Evolutionary conservation across 1,140 invertebrate species (phyloP).

Genomic region (Dinoponera quadriceps): DNA sequence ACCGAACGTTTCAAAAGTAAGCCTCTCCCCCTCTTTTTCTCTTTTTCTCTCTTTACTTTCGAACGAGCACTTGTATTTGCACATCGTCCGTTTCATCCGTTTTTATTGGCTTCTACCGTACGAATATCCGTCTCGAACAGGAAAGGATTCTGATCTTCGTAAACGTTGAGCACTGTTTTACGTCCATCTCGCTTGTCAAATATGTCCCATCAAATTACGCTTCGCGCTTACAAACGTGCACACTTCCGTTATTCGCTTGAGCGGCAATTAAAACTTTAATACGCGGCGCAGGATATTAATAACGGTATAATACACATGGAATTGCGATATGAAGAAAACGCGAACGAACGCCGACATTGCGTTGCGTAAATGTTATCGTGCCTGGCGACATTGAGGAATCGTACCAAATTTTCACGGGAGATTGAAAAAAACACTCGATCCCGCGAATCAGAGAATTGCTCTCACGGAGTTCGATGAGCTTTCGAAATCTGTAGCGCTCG

Average conservation of each 20-base stretch:
- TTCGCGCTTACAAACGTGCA: background rate
- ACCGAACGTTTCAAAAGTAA: no score
- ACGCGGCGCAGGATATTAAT: constrained; percentile 19
- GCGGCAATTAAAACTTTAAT: constrained; percentile 21
- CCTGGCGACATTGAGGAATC: background rate
- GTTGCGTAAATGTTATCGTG: background rate
- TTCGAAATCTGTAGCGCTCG: background rate
- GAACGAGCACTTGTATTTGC: background rate
- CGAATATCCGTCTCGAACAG: background rate
- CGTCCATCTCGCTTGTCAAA: constrained; percentile 5
- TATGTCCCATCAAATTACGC: background rate
- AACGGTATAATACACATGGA: background rate
- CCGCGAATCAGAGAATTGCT: background rate
- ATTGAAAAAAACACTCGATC: background rate
- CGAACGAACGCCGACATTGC: background rate
- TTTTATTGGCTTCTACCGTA: background rate
- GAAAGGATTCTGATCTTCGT: background rate
- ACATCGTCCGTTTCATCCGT: background rate
- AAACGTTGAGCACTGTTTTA: constrained; percentile 5
- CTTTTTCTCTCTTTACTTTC: background rate
- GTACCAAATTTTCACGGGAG: constrained; percentile 11
- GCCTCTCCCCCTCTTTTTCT: no score
- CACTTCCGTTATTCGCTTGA: constrained; percentile 26
- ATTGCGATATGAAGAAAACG: background rate
- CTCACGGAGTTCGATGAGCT: background rate